These are phyloP conservation scores for Neomonachus schauinslandi DNA, from an alignment of 2,113 vertebrate species.

Conservation along the genomic window DNA sequence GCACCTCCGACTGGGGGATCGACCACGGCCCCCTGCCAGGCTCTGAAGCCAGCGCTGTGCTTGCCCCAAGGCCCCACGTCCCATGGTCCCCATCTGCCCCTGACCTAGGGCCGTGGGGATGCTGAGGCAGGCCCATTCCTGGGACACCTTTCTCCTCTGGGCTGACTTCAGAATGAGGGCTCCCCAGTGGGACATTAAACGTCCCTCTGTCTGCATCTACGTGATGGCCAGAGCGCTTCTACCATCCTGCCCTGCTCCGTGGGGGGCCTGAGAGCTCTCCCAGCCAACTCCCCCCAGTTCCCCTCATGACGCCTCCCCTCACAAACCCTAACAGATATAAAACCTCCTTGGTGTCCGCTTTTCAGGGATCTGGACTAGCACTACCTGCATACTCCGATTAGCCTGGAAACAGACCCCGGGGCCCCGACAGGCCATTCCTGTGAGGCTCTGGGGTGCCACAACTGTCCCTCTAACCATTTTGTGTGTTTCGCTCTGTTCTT, in stretches of 20 bases:
- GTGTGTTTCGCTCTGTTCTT: not conserved
- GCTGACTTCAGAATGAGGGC: not conserved
- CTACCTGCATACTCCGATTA: not conserved
- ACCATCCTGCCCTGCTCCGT: accelerated
- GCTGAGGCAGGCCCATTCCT: not conserved
- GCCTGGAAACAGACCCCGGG: not conserved
- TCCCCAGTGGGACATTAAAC: not conserved
- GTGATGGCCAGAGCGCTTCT: not conserved
- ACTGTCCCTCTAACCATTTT: not conserved
- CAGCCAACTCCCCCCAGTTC: not conserved
- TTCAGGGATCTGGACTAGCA: not conserved
- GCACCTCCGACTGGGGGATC: too few species aligned
- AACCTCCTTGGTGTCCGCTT: not conserved
- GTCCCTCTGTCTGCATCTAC: not conserved
- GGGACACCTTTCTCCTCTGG: not conserved
- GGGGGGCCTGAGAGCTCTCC: not conserved
- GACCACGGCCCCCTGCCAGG: not conserved
- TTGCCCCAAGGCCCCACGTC: not conserved
- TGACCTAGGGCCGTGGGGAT: too few species aligned
- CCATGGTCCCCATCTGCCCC: too few species aligned
- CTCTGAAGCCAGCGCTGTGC: not conserved
- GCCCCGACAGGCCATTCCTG: not conserved
- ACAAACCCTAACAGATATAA: not conserved
- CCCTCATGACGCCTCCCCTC: not conserved
- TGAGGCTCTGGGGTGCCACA: not conserved